Conservation (phyloP, 1,140 invertebrate species). For the Ylistrum balloti region DNA sequence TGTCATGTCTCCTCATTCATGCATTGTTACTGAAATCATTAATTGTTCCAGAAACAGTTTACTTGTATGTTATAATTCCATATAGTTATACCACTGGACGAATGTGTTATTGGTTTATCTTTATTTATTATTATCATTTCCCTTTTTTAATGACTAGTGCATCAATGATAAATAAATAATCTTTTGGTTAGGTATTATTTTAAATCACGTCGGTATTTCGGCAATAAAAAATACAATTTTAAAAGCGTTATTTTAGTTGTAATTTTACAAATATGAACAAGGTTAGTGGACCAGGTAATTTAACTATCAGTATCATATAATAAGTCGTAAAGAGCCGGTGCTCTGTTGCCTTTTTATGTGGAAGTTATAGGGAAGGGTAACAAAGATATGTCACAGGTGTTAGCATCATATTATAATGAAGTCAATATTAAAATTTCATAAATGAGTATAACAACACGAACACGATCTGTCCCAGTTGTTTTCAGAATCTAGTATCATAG, state of each 20-base stretch:
- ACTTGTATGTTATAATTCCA: not conserved
- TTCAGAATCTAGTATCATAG: constrained; percentile 27
- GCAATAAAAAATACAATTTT: too few relatives aligned
- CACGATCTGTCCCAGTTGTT: constrained; percentile 24
- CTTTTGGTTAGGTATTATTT: not conserved
- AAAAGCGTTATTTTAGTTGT: too few relatives aligned
- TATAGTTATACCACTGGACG: too few relatives aligned
- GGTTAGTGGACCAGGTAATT: not conserved
- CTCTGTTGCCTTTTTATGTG: constrained; percentile 21
- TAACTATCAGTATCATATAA: not conserved
- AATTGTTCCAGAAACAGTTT: not conserved
- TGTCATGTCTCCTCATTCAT: not conserved
- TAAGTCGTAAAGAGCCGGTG: not conserved
- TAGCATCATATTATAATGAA: constrained; percentile 6
- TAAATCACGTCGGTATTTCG: too few relatives aligned
- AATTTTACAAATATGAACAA: not conserved
- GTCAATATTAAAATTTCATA: constrained; percentile 40
- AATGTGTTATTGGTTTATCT: too few relatives aligned
- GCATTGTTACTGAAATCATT: not conserved
- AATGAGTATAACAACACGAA: not conserved
- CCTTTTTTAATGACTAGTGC: not conserved
- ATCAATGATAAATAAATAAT: not conserved
- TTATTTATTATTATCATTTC: not conserved
- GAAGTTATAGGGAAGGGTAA: not conserved
- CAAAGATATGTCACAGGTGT: constrained; percentile 33